phyloP scores from a whole-genome alignment of 53 echinoderm and acorn worm genomes.

The Apostichopus leukothele region DNA sequence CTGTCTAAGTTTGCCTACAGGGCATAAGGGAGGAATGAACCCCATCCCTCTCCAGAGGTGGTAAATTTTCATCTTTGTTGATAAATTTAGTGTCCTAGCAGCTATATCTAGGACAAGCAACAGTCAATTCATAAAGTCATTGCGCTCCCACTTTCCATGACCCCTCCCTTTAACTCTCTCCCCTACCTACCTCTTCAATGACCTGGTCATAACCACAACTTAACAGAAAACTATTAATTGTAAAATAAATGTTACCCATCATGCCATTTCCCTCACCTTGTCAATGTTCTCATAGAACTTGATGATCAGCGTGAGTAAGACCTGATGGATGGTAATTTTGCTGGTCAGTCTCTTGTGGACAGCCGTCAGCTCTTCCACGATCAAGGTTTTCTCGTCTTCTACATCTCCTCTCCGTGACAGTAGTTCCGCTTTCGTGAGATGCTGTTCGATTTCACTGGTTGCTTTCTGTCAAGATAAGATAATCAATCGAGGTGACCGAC shows the following conservation, averaged over 20 bases:
- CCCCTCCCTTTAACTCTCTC: too few species aligned
- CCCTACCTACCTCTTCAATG: too few species aligned
- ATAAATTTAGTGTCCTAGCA: too few species aligned
- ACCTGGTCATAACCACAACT: too few species aligned
- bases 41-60: too few species aligned
- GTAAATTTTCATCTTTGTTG: too few species aligned
- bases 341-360: constrained; percentile 80
- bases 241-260: not conserved
- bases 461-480: constrained; percentile 63
- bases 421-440: constrained; percentile 82
- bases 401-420: constrained; percentile 85
- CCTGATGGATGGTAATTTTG: constrained; percentile 71
- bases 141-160: too few species aligned
- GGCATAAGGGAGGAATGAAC: too few species aligned
- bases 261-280: constrained; percentile 51
- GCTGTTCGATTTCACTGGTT: constrained; percentile 77
- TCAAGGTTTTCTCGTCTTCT: constrained; percentile 72
- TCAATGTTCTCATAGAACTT: constrained; percentile 80
- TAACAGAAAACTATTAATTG: not conserved
- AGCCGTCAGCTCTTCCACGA: constrained; percentile 74
- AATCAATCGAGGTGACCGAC: too few species aligned
- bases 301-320: constrained; percentile 73
- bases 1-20: too few species aligned
- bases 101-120: too few species aligned
- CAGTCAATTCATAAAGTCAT: too few species aligned